Base-by-base conservation (phyloP, 2,888 invertebrate genomes). In the Autographa gamma region DNA sequence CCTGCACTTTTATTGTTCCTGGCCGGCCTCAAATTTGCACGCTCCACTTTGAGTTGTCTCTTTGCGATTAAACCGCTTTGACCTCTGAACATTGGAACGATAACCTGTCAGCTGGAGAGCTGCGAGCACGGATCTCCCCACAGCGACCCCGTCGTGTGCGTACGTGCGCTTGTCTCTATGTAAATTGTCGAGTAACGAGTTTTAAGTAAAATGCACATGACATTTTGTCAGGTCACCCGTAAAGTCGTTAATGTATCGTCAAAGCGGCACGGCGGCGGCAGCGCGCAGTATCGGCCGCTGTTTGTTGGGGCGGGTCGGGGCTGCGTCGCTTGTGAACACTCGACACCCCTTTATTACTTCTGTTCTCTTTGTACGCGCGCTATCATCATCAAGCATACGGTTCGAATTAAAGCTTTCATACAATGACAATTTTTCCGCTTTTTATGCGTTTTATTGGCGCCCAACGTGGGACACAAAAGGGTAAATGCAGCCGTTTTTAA, bases 1-100 rank as follows among this genome's bases (percentile, higher is more conserved):
- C 95, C 94, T 95, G 95, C 95, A 95, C 90, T 95, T 93, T 94
- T 95, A 94, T 95, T 95, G 95, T 95, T 93, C 91, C 90, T 90
- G 85, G 86, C 86, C 89, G 89, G 88, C 89, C 91, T 91, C 92
- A 89, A 94, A 94, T 95, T 95, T 93, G 92, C 94, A 93, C 94
- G 95, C 93, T 94, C 88, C 92, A 93, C 94, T 94, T 94, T 94
- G 93, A 93, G 88, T 86, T 88, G 90, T 89, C 93, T 92, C 91
- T 93, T 91, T 93, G 90, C 93, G 92, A 94, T 93, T 93, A 93
- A 91, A 86, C 83, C 88, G 89, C 85, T 89, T 88, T 91, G 90
- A 90, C 89, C 88, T 86, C 87, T 85, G 84, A 84, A 87, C 86
- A 83, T 82, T 82, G 82, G 77, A 86, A 85, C 83, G 87, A 88